These are phyloP conservation scores for Lethocerus indicus DNA, from an alignment of 1,140 invertebrate genomes.

Conservation along the genomic window DNA sequence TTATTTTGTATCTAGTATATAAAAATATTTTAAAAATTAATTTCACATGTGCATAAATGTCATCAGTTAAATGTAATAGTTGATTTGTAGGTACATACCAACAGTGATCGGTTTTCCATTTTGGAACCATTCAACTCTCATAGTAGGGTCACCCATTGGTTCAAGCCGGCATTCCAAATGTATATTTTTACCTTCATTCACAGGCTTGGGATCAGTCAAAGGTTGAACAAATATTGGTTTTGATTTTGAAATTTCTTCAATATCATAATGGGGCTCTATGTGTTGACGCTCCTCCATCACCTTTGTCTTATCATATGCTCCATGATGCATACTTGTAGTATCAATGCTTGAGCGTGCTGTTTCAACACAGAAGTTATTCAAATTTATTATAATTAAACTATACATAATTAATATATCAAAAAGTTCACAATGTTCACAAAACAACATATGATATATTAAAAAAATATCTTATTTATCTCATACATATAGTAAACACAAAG, in stretches of 20 bases:
- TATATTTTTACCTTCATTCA: slow-evolving; percentile 79
- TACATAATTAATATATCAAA: background rate
- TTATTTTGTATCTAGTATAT: no score
- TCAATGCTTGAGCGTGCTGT: slow-evolving; percentile 69
- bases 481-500: background rate
- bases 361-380: background rate
- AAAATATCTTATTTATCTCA: background rate
- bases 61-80: background rate
- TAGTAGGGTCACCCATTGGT: slow-evolving; percentile 88
- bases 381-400: background rate
- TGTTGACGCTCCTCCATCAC: slow-evolving; percentile 72
- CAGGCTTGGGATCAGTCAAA: slow-evolving; percentile 58
- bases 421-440: background rate
- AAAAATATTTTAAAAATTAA: no score
- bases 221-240: slow-evolving; percentile 81
- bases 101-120: slow-evolving; percentile 77
- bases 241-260: slow-evolving; percentile 85
- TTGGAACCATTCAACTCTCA: slow-evolving; percentile 90
- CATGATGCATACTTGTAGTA: slow-evolving; percentile 70
- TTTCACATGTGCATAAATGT: no score
- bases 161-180: slow-evolving; percentile 80
- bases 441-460: slow-evolving; percentile 4
- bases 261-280: slow-evolving; percentile 70
- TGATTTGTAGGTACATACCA: slow-evolving; percentile 27
- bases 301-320: slow-evolving; percentile 71